Evolutionary conservation across 2,797 vertebrate species (phyloP).

Genomic region (Characodon lateralis): DNA sequence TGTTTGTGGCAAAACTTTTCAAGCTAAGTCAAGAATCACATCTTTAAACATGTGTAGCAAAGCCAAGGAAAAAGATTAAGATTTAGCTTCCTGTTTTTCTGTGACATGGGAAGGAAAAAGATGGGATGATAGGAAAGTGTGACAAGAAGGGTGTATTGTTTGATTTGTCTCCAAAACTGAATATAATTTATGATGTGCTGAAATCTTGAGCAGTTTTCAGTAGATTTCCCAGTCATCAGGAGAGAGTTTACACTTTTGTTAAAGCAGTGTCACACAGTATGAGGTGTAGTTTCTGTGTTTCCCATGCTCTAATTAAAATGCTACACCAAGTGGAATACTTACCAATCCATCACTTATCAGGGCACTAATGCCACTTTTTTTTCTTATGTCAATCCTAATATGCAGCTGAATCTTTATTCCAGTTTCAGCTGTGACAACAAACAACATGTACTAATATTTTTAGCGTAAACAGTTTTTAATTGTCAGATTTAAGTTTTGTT

Average conservation of each 20-base stretch:
- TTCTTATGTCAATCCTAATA: neutral
- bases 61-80: neutral
- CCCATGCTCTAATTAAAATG: neutral
- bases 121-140: constrained; percentile 1
- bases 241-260: neutral
- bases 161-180: neutral
- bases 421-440: neutral
- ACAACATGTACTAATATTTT: neutral
- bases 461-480: neutral
- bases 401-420: neutral
- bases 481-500: neutral
- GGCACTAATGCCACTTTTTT: neutral
- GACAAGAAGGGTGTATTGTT: constrained; percentile 13
- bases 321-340: neutral
- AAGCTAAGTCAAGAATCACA: neutral
- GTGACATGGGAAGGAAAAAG: neutral
- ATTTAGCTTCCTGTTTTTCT: neutral
- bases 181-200: constrained; percentile 3
- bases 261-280: neutral
- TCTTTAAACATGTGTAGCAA: neutral
- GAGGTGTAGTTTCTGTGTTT: neutral
- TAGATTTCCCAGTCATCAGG: neutral
- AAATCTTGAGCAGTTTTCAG: constrained; percentile 8
- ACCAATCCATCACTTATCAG: neutral
- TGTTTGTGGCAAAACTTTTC: constrained; percentile 2